phyloP scores from a whole-genome alignment of 2,888 invertebrate genomes.

The Cyclophora albipunctata region DNA sequence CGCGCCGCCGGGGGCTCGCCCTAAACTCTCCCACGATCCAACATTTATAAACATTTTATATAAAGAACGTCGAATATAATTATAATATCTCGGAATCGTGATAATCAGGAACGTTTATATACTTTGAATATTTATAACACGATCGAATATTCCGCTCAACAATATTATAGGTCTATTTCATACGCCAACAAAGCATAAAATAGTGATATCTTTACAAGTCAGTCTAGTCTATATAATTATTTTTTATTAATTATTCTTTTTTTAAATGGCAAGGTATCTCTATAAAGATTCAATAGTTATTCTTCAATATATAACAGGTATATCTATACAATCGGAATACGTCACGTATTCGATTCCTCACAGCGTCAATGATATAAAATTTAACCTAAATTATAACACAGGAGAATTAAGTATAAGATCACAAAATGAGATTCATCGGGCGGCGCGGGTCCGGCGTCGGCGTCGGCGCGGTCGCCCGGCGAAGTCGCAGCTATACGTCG shows the following conservation, averaged over 20 bases:
- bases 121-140: slow-evolving; percentile 45
- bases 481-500: slow-evolving; percentile 71
- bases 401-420: slow-evolving; percentile 77
- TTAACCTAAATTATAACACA: slow-evolving; percentile 76
- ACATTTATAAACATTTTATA: slow-evolving; percentile 44
- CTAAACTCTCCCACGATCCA: slow-evolving; percentile 45
- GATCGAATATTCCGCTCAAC: slow-evolving; percentile 58
- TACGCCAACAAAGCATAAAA: slow-evolving; percentile 75
- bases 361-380: slow-evolving; percentile 76
- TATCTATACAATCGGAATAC: slow-evolving; percentile 68
- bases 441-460: slow-evolving; percentile 40
- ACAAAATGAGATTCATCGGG: slow-evolving; percentile 76
- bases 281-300: slow-evolving; percentile 73
- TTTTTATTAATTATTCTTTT: slow-evolving; percentile 26
- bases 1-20: slow-evolving; percentile 22
- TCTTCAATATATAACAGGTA: slow-evolving; percentile 71
- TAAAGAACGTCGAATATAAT: slow-evolving; percentile 55
- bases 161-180: slow-evolving; percentile 64
- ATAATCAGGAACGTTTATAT: slow-evolving; percentile 57
- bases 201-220: slow-evolving; percentile 75
- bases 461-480: slow-evolving; percentile 44
- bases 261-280: slow-evolving; percentile 73
- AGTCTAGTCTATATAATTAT: slow-evolving; percentile 75
- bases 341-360: slow-evolving; percentile 68
- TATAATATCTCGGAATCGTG: slow-evolving; percentile 48